Base-by-base conservation (phyloP, 2,888 invertebrate genomes). In the Pristionchus entomophagus region DNA sequence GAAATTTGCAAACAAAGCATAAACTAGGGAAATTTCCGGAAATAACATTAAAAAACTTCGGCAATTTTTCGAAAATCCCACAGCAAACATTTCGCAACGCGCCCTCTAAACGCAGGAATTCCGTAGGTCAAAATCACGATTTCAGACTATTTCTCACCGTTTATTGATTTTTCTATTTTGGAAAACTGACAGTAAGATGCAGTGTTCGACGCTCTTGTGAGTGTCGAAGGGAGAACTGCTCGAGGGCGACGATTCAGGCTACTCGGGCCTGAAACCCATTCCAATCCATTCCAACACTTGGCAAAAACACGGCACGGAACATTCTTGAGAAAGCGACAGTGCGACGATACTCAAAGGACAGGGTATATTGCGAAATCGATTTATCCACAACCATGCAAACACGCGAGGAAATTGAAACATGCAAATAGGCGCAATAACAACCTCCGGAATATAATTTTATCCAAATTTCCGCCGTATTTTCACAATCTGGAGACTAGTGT, bases 121-220 rank as follows among this genome's bases (percentile, higher is more conserved):
- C 19, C 3, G 19, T 29, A 35, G 65, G 38, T 69, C 35, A 69
- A 19, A 35, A 22, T 45, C 14, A 10, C 45, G 45, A 45, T 45
- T 29, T 62, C 69, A n/a, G 19, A 38, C 29, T 8, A 38, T 1
- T 3, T 22, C 5, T 26, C 0, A 10, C 32, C 41, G 19, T n/a
- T 38, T 41, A n/a, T 45, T 22, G 19, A 65, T 45, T 73, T 26
- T 45, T 22, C 1, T 22, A 19, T 19, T 38, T 26, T 69, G 35
- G 19, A 73, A 32, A 32, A 32, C 73, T 45, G 38, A 73, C 73
- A 26, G 45, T 35, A 41, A 10, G 26, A 14, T 14, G 65, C 10
- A 73, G n/a, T 45, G 12, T 10, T 73, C 73, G 73, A 41, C 73
- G 73, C 73, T n/a, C n/a, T 73, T n/a, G 73, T 73, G 73, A 73